Evolutionary conservation across 2,113 vertebrate species (phyloP), one percentile per base, ranked within the genome.

Genomic region (Galemys pyrenaicus): DNA sequence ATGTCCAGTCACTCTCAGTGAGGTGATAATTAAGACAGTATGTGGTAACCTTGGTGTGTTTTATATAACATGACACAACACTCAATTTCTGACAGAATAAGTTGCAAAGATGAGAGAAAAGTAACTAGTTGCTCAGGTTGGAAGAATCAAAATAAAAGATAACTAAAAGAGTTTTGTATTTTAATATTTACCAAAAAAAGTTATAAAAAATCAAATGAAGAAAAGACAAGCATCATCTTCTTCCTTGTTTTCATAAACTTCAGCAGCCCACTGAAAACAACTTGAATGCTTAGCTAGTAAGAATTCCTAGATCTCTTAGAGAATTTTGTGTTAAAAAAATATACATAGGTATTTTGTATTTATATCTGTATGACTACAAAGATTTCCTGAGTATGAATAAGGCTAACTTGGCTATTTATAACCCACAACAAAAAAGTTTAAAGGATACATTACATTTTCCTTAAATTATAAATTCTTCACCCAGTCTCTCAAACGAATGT

Each of bases 381-480:
- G 56, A 41, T 28, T 79, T 44, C 20, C 2, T 74, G 41, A 78
- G 85, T 94, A 92, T 82, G 30, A 96, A 92, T 87, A 87, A 95
- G 86, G 65, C 22, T 37, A 80, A 30, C 1, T 56, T 2, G 83
- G 8, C 28, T 92, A 60, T 92, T 73, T 92, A 62, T 68, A 84
- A 46, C 19, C 68, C 20, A 54, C 26, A 93, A 44, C 17, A 87
- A 94, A 30, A 95, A 91, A 88, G 56, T 37, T 8, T 30, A 83
- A 62, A 92, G 44, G 81, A 82, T 60, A 74, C 78, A 68, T 54
- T 94, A 46, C 84, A 75, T 77, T 94, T 92, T 71, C 1, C 35
- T 49, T 92, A 75, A 65, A 85, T 65, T 1, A 2, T 41, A 56
- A 79, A 44, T 5, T 78, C 5, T 44, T 77, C 26, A 51, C 44